Evolutionary conservation across 2,888 invertebrate genomes (phyloP), one percentile per base, ranked within the genome.

Genomic region (Watsonalla cultraria): DNA sequence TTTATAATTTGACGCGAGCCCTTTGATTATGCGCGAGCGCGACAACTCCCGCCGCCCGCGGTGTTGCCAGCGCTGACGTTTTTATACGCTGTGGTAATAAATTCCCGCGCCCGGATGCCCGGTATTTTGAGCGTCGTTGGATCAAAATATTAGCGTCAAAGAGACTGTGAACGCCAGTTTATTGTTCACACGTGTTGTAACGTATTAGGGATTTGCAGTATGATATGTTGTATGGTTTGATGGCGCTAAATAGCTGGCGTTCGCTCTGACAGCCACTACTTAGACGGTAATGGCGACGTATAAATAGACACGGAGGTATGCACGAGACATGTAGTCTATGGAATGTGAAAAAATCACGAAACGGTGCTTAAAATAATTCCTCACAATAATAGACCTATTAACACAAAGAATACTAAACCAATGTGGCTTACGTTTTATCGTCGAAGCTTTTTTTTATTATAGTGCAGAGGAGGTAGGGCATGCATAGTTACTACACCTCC

Each of bases 1-100:
- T 84, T 84, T 83, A 83, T 87, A 84, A 85, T 80, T 83, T 82
- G 88, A 85, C 82, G 69, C 72, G 70, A 70, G 58, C 72, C 73
- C 87, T 86, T 87, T 86, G 84, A 88, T 79, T 71, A 74, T 68
- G 70, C 78, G 62, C 62, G 52, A 63, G 66, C 72, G 64, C 62
- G 53, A 54, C 55, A 58, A 68, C 70, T 68, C 72, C 68, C 65
- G 68, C 62, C 61, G 68, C 62, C 61, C 58, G 65, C 66, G 64
- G 70, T 75, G 73, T 68, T 74, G 74, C 76, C 76, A 66, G 63
- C 80, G 87, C 65, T 83, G 88, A 87, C 80, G 76, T 82, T 81
- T 87, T 89, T 86, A 88, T 78, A 76, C 73, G 66, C 66, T 55
- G 65, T 70, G 51, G 65, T 72, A 71, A 80, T 88, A 86, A 86